A percentile compares a stretch with the other conserved stretches of the same genome.
Evolutionary conservation across 2,797 vertebrate genomes (phyloP).

Genomic region (Oreochromis grahami): DNA sequence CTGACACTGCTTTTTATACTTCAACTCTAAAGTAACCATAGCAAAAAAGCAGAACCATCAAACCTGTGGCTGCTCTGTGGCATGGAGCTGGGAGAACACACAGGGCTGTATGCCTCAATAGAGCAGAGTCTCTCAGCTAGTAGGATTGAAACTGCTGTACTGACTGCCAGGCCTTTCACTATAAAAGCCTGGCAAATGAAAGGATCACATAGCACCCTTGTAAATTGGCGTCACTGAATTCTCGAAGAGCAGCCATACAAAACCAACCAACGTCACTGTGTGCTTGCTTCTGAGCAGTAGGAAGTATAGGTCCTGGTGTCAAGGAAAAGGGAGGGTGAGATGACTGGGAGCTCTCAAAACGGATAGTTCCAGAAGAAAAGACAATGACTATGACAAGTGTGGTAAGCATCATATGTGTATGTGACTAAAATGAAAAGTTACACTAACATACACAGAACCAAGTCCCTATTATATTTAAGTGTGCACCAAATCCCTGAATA

Average conservation of each 20-base stretch:
- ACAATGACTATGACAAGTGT: background rate
- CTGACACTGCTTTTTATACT: conserved; percentile 39
- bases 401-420: background rate
- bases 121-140: conserved; percentile 47
- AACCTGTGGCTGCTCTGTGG: conserved; percentile 10
- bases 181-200: conserved; percentile 51
- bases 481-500: background rate
- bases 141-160: conserved; percentile 29
- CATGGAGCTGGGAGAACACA: conserved; percentile 8
- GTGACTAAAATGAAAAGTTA: background rate
- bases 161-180: conserved; percentile 58
- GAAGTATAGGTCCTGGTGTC: background rate
- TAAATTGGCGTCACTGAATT: conserved; percentile 51
- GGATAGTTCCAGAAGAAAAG: background rate
- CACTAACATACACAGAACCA: background rate
- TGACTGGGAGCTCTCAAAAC: background rate
- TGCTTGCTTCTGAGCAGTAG: conserved; percentile 2
- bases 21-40: conserved; percentile 66
- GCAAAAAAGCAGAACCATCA: conserved; percentile 47
- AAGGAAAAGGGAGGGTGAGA: conserved; percentile 6
- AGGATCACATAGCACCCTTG: conserved; percentile 50
- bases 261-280: conserved; percentile 43
- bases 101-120: conserved; percentile 48
- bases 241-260: conserved; percentile 40
- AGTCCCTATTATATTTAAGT: background rate